Conservation (phyloP, 2,888 invertebrate species). For the Isotomurus palustris region DNA sequence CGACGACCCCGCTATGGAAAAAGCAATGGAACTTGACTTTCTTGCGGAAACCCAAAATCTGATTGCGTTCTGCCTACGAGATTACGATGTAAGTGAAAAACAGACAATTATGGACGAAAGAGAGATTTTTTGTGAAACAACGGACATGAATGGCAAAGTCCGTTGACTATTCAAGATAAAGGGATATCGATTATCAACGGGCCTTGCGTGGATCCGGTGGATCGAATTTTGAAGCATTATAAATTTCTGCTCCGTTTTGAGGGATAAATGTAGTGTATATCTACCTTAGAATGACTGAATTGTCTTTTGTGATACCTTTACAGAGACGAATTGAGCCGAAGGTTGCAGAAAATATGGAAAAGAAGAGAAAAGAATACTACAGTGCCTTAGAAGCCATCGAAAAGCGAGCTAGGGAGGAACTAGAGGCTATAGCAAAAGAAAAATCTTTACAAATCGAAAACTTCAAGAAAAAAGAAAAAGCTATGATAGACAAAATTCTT, state of each 20-base stretch:
- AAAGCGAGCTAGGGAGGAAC: not conserved
- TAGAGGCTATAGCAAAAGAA: not conserved
- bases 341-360: not conserved
- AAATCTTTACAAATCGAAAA: not conserved
- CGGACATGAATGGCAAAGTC: no score
- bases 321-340: not conserved
- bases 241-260: no score
- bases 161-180: no score
- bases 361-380: not conserved
- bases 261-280: no score
- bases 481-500: no score
- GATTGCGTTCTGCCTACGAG: not conserved
- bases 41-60: not conserved
- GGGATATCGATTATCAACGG: no score
- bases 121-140: not conserved
- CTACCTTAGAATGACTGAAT: no score
- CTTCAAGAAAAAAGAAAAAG: no score
- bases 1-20: slow-evolving; percentile 12
- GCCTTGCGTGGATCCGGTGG: no score
- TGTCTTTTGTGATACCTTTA: no score
- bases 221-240: no score
- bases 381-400: not conserved
- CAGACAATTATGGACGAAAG: not conserved
- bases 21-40: not conserved
- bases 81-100: slow-evolving; percentile 2